phyloP scores from a whole-genome alignment of 1,140 invertebrate species.

The Micrasema longulum region DNA sequence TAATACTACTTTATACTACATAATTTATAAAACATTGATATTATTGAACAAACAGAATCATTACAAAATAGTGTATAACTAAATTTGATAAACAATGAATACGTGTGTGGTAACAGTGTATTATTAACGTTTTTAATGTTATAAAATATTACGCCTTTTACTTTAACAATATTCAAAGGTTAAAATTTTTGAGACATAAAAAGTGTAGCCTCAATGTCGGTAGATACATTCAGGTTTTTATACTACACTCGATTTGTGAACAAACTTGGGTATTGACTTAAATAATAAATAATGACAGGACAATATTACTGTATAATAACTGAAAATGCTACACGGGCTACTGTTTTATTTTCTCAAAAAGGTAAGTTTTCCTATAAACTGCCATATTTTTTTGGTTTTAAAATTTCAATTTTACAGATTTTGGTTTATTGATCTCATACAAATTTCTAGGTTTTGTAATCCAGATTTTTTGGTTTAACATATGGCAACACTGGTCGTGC shows the following conservation, averaged over 20 bases:
- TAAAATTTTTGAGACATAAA: conserved; percentile 16
- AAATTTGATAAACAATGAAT: conserved; percentile 3
- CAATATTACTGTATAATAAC: conserved; percentile 12
- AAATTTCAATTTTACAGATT: conserved; percentile 13
- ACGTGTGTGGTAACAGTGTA: conserved; percentile 1
- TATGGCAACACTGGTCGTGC: conserved; percentile 29
- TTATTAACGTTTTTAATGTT: conserved; percentile 1
- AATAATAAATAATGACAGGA: conserved; percentile 6
- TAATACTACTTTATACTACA: conserved; percentile 13
- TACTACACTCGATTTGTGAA: conserved; percentile 3
- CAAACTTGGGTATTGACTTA: conserved; percentile 13
- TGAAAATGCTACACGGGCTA: not conserved
- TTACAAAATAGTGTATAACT: conserved; percentile 3
- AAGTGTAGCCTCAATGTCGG: conserved; percentile 2
- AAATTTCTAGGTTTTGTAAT: conserved; percentile 15
- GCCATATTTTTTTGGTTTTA: conserved; percentile 9
- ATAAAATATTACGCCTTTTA: conserved; percentile 3
- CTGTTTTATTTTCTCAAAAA: conserved; percentile 1
- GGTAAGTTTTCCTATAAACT: conserved; percentile 11
- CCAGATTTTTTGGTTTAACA: conserved; percentile 12
- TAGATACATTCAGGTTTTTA: conserved; percentile 9
- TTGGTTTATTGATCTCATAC: conserved; percentile 13
- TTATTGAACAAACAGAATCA: conserved; percentile 2
- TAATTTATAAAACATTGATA: conserved; percentile 3
- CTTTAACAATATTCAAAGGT: conserved; percentile 9